phyloP scores from a whole-genome alignment of 2,113 vertebrate genomes.

The Dicrurus megarhynchus region DNA sequence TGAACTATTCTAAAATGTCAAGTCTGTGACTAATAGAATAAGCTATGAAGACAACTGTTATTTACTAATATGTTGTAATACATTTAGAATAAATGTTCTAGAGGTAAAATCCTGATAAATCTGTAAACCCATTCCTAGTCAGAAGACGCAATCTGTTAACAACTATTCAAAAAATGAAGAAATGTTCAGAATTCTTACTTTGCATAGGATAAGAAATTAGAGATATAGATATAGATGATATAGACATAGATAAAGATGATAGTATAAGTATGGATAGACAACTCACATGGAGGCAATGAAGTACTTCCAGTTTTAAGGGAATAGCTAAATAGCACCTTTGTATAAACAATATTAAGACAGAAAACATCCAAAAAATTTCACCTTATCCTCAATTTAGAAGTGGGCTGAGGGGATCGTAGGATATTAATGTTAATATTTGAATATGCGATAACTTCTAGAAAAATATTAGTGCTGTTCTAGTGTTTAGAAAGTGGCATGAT shows the following conservation, averaged over 20 bases:
- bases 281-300: not conserved
- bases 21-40: not conserved
- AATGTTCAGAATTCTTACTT: not conserved
- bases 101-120: not conserved
- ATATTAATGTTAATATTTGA: not conserved
- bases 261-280: not conserved
- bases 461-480: not conserved
- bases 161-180: not conserved
- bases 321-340: not conserved
- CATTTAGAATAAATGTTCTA: not conserved
- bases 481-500: not conserved
- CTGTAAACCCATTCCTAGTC: not conserved
- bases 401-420: fast-evolving
- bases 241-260: not conserved
- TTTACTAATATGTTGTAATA: not conserved
- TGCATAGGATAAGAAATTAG: not conserved
- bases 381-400: not conserved
- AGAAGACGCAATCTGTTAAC: not conserved
- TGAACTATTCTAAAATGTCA: slow-evolving; percentile 2
- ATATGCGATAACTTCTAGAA: not conserved
- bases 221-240: not conserved
- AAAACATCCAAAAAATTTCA: not conserved
- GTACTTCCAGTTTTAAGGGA: not conserved
- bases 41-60: not conserved
- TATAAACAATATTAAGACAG: not conserved